These are phyloP conservation scores for Apotomis turbidana DNA, from an alignment of 2,888 invertebrate genomes.

Conservation along the genomic window DNA sequence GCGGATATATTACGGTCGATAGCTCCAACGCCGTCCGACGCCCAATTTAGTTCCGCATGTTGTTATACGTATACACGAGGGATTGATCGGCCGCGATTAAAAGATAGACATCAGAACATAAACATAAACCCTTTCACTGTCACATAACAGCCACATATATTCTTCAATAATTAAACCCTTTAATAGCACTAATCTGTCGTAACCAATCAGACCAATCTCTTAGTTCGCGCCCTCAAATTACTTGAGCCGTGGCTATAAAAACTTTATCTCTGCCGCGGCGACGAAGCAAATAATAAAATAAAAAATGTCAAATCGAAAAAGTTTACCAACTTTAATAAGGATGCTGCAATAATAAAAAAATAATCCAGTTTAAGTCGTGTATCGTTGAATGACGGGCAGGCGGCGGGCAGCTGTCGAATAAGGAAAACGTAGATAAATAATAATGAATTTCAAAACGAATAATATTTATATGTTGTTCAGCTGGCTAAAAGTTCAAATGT, in stretches of 20 bases:
- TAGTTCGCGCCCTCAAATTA: conserved; percentile 1
- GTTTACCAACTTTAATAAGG: conserved; percentile 16
- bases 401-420: background rate
- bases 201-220: conserved; percentile 6
- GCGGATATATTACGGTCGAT: conserved; percentile 7
- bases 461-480: no score
- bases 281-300: conserved; percentile 23
- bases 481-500: no score
- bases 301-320: conserved; percentile 38
- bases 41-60: conserved; percentile 3
- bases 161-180: background rate
- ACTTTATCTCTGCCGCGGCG: background rate
- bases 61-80: background rate
- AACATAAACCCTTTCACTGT: conserved; percentile 17
- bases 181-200: conserved; percentile 1
- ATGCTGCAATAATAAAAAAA: conserved; percentile 14
- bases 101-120: conserved; percentile 31
- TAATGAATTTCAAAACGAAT: background rate
- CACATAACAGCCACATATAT: conserved; percentile 1
- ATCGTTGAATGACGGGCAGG: background rate
- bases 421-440: background rate
- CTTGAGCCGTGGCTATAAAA: conserved; percentile 3
- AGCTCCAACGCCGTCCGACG: background rate
- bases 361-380: background rate
- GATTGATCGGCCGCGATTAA: conserved; percentile 23